Conservation (phyloP, 2,797 vertebrate genomes). For the Amniataba percoides region DNA sequence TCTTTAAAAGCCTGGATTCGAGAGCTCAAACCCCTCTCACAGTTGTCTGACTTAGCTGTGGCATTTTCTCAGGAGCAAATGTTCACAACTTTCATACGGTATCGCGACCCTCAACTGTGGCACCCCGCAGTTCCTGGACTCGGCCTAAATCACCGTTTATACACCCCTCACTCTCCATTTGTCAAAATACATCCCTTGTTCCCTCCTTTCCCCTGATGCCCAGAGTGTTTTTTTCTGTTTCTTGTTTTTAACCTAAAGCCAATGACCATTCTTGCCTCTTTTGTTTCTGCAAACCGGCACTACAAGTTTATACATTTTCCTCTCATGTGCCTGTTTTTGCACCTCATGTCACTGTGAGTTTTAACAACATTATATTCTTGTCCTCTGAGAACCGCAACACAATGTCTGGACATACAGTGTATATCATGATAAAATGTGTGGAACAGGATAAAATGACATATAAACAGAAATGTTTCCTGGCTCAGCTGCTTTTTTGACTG, state of each 20-base stretch:
- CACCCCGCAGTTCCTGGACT: not conserved
- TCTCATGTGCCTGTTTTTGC: not conserved
- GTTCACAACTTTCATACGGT: not conserved
- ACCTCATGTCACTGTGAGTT: not conserved
- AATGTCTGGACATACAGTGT: not conserved
- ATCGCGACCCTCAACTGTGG: not conserved
- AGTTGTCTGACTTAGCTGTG: not conserved
- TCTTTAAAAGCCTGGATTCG: not conserved
- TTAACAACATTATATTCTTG: not conserved
- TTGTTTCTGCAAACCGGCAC: constrained; percentile 3
- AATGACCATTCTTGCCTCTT: not conserved
- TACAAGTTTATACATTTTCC: not conserved
- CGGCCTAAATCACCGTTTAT: not conserved
- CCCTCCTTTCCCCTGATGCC: not conserved
- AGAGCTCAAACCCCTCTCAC: not conserved
- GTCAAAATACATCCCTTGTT: not conserved
- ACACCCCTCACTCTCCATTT: not conserved
- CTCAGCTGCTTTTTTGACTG: not conserved
- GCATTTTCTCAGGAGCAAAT: not conserved
- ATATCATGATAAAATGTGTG: not conserved
- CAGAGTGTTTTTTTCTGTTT: not conserved
- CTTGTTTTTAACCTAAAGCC: not conserved
- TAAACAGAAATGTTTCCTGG: not conserved
- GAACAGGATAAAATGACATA: not conserved
- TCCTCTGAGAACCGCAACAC: not conserved